These are phyloP conservation scores for Sakesphorus luctuosus DNA, from an alignment of 2,113 vertebrate species.

Conservation along the genomic window DNA sequence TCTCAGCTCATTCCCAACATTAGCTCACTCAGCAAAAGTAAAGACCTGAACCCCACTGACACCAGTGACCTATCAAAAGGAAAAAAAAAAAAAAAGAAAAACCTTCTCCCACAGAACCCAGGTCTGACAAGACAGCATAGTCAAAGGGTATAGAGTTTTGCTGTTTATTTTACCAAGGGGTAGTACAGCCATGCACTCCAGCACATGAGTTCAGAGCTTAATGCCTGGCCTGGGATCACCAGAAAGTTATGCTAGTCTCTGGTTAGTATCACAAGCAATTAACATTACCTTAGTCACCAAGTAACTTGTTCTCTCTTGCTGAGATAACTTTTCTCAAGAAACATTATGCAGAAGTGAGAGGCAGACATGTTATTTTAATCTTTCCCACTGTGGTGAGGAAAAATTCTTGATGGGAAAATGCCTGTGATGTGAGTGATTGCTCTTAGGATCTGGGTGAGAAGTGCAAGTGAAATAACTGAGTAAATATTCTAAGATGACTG, in stretches of 20 bases:
- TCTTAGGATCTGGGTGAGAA: slow-evolving; percentile 18
- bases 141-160: neutral
- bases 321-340: neutral
- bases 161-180: neutral
- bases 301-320: neutral
- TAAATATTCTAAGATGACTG: neutral
- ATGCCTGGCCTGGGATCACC: neutral
- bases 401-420: slow-evolving; percentile 17
- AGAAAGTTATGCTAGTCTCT: neutral
- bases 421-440: neutral
- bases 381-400: neutral
- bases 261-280: neutral
- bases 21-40: neutral
- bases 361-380: neutral
- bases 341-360: neutral
- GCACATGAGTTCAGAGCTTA: neutral
- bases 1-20: neutral
- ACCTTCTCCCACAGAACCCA: neutral
- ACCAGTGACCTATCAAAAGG: neutral
- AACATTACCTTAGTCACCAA: neutral
- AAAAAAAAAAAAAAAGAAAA: neutral
- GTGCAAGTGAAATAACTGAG: slow-evolving; percentile 54
- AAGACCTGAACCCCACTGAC: neutral
- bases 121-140: neutral
- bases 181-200: neutral